Evolutionary conservation across 1,140 invertebrate genomes (phyloP), one percentile per base, ranked within the genome.

Genomic region (Euglossa dilemma): DNA sequence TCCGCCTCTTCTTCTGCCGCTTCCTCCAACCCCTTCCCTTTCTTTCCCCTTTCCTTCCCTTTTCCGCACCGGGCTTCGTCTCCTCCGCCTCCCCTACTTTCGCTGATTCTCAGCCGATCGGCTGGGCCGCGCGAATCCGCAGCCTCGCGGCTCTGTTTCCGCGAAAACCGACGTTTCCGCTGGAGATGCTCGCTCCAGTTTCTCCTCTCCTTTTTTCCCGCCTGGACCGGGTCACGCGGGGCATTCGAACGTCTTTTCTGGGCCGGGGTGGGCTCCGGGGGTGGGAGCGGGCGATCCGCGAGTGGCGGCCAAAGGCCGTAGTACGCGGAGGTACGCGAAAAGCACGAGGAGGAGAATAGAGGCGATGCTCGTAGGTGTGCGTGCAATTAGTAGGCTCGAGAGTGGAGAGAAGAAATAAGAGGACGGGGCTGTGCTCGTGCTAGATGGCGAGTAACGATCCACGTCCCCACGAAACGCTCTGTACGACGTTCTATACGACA

Each of bases 141-240:
- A 36, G 20, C 28, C 28, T 74, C 23, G 11, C 9, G 28, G 7
- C 20, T 67, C 54, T 7, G 14, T 45, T 36, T 36, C 36, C 36
- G 16, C 18, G 72, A 57, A 73, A 73, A 57, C 71, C 54, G 64
- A 64, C 59, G 28, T 36, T 77, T 67, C 28, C 25, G 16, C 20
- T 6, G 25, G 64, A 77, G 57, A 23, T 52, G 75, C 7, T 78
- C 25, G 75, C 75, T 67, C 75, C 63, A 76, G 47, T 50, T 75
- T 63, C 73, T 43, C 25, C 25, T 20, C 63, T 73, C 25, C 25
- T 18, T 59, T 75, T 23, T 47, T 16, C 16, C 45, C 12, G 1
- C n/a, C 7, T 75, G 2, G 18, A 71, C 69, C 28, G 23, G 54
- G 54, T 57, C 50, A 73, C 54, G 8, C 12, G 47, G 6, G 14